Base-by-base conservation (phyloP, 30 jellyfish, hydroid and myxozoan species). In the Chrysaora quinquecirrha region DNA sequence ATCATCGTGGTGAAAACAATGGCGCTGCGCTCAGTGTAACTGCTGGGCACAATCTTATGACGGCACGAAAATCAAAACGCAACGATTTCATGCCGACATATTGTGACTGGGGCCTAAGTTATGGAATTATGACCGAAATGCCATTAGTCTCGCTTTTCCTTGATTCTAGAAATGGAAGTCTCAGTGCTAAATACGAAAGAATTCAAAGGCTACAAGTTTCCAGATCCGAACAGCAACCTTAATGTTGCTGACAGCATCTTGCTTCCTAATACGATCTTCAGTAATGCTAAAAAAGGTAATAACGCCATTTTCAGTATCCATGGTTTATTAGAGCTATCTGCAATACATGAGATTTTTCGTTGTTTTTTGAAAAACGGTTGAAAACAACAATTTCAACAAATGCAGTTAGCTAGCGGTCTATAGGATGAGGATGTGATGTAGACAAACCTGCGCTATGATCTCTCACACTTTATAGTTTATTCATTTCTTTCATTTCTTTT, bases 81-180 rank as follows among this genome's bases (percentile, higher is more conserved):
- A n/a, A n/a, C n/a, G n/a, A n/a, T n/a, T n/a, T n/a, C n/a, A n/a
- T n/a, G n/a, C n/a, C n/a, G n/a, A n/a, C n/a, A n/a, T n/a, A n/a
- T n/a, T n/a, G n/a, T n/a, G n/a, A n/a, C n/a, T n/a, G n/a, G n/a
- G n/a, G n/a, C n/a, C n/a, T n/a, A n/a, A n/a, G n/a, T n/a, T n/a
- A n/a, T n/a, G n/a, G n/a, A n/a, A n/a, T n/a, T n/a, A n/a, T n/a
- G n/a, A n/a, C n/a, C n/a, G n/a, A n/a, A n/a, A n/a, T n/a, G n/a
- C n/a, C n/a, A n/a, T n/a, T n/a, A n/a, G n/a, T n/a, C n/a, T n/a
- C n/a, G n/a, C n/a, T n/a, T n/a, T 58, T 58, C 33, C 71, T 58
- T 21, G 29, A 3, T n/a, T 9, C 10, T 33, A 82, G 93, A 71
- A 10, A 82, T 82, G 93, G 93, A 82, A 56, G 86, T 82, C 1